Percentiles rank a stretch among this genome's conserved stretches.
phyloP scores from a whole-genome alignment of 2,113 vertebrate species.

The Apaloderma vittatum region DNA sequence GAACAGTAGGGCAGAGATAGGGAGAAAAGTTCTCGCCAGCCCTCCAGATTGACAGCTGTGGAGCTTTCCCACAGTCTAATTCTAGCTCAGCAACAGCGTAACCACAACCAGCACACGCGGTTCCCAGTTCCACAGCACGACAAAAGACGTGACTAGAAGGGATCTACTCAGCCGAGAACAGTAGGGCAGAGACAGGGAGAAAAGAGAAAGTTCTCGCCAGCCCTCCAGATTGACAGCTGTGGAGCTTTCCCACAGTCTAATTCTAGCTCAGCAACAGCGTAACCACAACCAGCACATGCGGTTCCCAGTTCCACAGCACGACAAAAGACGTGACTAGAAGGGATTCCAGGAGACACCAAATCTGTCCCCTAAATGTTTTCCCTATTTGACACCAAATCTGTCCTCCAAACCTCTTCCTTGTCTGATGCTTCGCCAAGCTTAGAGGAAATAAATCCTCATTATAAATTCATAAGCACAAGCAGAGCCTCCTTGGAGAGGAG shows the following conservation, averaged over 20 bases:
- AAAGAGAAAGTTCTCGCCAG: not conserved
- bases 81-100: not conserved
- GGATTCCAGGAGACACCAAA: not conserved
- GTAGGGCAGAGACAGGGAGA: not conserved
- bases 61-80: not conserved
- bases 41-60: not conserved
- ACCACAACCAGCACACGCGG: not conserved
- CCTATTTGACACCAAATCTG: not conserved
- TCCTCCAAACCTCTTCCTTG: not conserved
- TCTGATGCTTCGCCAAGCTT: not conserved
- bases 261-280: not conserved
- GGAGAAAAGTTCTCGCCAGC: not conserved
- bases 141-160: not conserved
- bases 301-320: not conserved
- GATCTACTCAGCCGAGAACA: not conserved
- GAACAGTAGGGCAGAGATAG: not conserved
- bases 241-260: not conserved
- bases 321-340: not conserved
- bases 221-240: not conserved
- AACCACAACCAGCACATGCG: not conserved
- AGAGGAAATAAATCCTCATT: not conserved
- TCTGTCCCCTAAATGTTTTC: not conserved
- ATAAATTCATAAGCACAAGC: not conserved
- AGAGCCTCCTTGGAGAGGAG: not conserved
- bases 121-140: not conserved